Percentiles rank a stretch among this genome's conserved stretches.
phyloP scores from a whole-genome alignment of 2,888 invertebrate species.

The Hoplodrina blanda region DNA sequence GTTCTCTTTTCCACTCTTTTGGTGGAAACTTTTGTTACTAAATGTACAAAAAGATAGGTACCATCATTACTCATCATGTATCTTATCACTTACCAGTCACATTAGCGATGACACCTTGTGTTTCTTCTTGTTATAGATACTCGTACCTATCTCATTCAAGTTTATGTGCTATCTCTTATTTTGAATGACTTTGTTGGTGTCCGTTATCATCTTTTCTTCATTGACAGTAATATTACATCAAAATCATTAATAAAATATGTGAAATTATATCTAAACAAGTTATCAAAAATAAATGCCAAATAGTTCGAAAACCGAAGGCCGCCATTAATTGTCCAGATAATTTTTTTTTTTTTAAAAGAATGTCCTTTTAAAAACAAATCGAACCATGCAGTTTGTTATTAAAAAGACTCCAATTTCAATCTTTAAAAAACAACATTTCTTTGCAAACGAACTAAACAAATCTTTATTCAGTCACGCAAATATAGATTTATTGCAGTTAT shows the following conservation, averaged over 20 bases:
- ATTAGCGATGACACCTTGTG: conserved; percentile 5
- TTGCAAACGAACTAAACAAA: background rate
- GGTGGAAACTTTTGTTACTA: background rate
- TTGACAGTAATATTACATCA: too few species aligned
- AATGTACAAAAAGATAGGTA: background rate
- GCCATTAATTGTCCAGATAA: background rate
- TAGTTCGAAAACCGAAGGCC: background rate
- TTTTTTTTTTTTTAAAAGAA: too few species aligned
- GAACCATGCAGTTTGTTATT: background rate
- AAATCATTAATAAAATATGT: too few species aligned
- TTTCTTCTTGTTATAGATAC: background rate
- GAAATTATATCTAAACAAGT: too few species aligned
- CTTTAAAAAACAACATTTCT: background rate
- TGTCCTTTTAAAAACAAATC: background rate
- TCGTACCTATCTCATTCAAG: background rate
- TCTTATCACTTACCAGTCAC: conserved; percentile 16
- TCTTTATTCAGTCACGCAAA: conserved; percentile 6
- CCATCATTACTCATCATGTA: conserved; percentile 6
- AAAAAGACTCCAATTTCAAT: too few species aligned
- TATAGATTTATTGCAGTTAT: conserved; percentile 28
- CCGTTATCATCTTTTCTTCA: too few species aligned
- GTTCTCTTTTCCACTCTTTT: too few species aligned
- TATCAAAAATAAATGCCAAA: too few species aligned
- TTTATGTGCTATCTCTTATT: background rate
- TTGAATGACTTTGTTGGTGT: background rate